Conservation (phyloP, 2,113 vertebrate genomes). For the Python bivittatus region DNA sequence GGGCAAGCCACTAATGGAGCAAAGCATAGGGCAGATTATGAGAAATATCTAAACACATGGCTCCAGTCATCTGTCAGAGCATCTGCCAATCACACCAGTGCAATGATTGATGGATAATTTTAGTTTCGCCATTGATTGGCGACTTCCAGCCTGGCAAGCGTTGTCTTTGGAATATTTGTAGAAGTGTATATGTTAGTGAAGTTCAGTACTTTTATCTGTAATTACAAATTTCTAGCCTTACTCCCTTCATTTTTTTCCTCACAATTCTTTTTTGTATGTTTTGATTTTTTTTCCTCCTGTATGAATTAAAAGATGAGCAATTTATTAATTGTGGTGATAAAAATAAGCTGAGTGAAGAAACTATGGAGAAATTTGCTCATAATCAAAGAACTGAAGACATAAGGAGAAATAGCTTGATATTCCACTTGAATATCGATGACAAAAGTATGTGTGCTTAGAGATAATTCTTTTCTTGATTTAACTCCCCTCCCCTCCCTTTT, state of each 20-base stretch:
- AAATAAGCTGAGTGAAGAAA: background rate
- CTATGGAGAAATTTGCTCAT: background rate
- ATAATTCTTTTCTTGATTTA: background rate
- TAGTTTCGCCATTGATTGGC: background rate
- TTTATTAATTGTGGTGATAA: background rate
- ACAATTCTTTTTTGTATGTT: background rate
- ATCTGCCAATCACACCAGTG: background rate
- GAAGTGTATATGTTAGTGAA: background rate
- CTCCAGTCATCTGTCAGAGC: background rate
- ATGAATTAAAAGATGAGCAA: background rate
- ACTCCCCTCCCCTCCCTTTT: background rate
- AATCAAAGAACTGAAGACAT: background rate
- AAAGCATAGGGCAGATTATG: background rate
- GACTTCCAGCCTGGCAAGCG: background rate
- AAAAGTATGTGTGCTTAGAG: background rate
- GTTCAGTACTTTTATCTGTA: background rate
- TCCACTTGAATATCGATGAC: background rate
- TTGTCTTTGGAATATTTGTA: background rate
- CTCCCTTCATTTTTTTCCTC: background rate
- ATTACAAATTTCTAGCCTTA: background rate
- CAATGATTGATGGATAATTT: background rate
- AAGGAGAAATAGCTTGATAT: background rate
- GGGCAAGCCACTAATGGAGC: background rate
- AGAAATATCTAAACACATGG: background rate
- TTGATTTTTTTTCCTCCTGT: background rate